Evolutionary conservation across 2,888 invertebrate species (phyloP).

Genomic region (Xestoiulus laeticollis): DNA sequence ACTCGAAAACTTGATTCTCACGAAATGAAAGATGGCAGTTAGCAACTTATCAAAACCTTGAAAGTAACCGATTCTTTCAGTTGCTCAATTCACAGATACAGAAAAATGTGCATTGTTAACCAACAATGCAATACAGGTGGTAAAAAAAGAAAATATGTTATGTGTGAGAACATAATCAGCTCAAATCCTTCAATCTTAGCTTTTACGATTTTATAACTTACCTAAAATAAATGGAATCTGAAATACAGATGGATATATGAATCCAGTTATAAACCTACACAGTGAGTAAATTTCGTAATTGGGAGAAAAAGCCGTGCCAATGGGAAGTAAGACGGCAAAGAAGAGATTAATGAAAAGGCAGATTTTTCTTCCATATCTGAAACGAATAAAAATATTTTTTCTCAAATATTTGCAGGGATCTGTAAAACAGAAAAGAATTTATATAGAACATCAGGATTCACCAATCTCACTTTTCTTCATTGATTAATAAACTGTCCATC

Average conservation of each 20-base stretch:
- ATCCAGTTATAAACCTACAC: constrained; percentile 71
- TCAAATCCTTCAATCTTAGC: too few species aligned
- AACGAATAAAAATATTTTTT: constrained; percentile 44
- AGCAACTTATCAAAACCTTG: not conserved
- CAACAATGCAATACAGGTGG: too few species aligned
- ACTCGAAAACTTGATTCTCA: not conserved
- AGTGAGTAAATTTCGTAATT: constrained; percentile 71
- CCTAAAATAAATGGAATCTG: constrained; percentile 75
- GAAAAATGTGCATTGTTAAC: too few species aligned
- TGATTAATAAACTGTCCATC: too few species aligned
- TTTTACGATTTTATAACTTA: constrained; percentile 59
- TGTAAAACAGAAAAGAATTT: not conserved
- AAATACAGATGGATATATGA: constrained; percentile 75
- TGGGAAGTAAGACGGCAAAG: constrained; percentile 71
- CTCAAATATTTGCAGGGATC: not conserved
- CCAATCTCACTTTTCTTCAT: too few species aligned
- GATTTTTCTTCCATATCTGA: constrained; percentile 72
- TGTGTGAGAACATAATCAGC: too few species aligned
- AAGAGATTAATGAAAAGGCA: constrained; percentile 73
- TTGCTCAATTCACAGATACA: not conserved
- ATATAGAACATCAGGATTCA: too few species aligned
- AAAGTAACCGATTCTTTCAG: not conserved
- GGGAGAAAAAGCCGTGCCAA: constrained; percentile 71
- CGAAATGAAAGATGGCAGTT: not conserved
- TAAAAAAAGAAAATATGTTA: too few species aligned